A percentile compares a stretch with the other conserved stretches of the same genome.
Evolutionary conservation across 2,113 vertebrate genomes (phyloP).

Genomic region (Percopsis transmontana): DNA sequence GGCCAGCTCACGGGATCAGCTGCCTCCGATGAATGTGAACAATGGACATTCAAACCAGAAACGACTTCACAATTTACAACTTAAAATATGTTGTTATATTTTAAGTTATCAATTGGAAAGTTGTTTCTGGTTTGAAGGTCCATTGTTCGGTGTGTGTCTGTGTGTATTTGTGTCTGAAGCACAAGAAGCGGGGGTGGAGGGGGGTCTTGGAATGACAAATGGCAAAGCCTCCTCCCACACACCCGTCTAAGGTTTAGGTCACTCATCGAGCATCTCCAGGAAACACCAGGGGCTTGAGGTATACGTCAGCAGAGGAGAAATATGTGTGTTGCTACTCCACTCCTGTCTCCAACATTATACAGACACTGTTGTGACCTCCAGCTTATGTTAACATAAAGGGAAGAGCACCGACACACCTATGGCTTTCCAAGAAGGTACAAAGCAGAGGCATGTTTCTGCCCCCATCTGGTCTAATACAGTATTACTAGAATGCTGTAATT

Average conservation of each 20-base stretch:
- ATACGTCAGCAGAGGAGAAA: slow-evolving; percentile 17
- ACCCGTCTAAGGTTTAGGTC: background rate
- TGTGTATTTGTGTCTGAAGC: background rate
- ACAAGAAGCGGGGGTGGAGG: background rate
- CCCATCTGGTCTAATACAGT: slow-evolving; percentile 36
- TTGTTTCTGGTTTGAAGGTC: background rate
- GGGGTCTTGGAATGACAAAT: slow-evolving; percentile 6
- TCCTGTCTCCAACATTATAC: background rate
- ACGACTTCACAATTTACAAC: background rate
- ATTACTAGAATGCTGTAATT: slow-evolving; percentile 13
- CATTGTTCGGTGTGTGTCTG: background rate
- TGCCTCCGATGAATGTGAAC: background rate
- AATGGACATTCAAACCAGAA: background rate
- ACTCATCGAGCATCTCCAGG: background rate
- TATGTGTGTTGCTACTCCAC: background rate
- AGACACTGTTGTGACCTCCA: slow-evolving; percentile 2
- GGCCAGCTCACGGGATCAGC: background rate
- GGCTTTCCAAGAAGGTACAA: slow-evolving; percentile 9
- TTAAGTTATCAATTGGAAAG: background rate
- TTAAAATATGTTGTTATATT: background rate
- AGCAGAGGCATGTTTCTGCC: slow-evolving; percentile 36
- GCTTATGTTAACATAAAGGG: slow-evolving; percentile 32
- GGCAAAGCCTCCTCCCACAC: slow-evolving; percentile 23
- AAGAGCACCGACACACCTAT: slow-evolving; percentile 14
- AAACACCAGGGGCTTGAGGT: slow-evolving; percentile 25